Evolutionary conservation across 2,797 vertebrate genomes (phyloP).

Genomic region (Cyclura pinguis): DNA sequence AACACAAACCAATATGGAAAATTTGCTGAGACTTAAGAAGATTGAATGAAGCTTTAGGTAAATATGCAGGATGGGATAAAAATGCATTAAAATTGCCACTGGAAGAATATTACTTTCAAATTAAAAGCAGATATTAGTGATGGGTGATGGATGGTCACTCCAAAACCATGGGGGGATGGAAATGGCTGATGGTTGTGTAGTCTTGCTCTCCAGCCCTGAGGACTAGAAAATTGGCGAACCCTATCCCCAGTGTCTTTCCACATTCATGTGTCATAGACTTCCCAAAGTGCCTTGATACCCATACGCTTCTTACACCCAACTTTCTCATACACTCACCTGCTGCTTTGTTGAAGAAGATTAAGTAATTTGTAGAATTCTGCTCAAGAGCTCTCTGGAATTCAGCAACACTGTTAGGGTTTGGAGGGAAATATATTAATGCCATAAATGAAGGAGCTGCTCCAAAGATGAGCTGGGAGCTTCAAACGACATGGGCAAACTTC

Average conservation of each 20-base stretch:
- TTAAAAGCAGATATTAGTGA: neutral
- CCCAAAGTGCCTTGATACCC: neutral
- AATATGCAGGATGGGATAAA: neutral
- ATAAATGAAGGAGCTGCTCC: neutral
- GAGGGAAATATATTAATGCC: neutral
- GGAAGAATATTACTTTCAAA: neutral
- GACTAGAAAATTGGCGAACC: neutral
- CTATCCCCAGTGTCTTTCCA: neutral
- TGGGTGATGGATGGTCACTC: neutral
- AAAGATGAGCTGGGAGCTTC: neutral
- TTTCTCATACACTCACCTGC: constrained; percentile 62
- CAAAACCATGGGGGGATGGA: neutral
- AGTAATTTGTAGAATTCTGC: constrained; percentile 67
- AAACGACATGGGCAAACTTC: neutral
- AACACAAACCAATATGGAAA: too few species aligned
- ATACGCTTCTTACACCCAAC: neutral
- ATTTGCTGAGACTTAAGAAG: too few species aligned
- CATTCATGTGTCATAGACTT: neutral
- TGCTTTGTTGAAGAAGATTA: constrained; percentile 68
- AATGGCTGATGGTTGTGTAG: too few species aligned
- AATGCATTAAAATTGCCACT: neutral
- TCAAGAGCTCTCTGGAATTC: constrained; percentile 66
- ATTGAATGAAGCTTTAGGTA: too few species aligned
- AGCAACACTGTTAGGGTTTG: constrained; percentile 52
- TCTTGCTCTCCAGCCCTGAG: neutral